Evolutionary conservation across 1,140 invertebrate genomes (phyloP).

Genomic region (Drosophila willistoni): DNA sequence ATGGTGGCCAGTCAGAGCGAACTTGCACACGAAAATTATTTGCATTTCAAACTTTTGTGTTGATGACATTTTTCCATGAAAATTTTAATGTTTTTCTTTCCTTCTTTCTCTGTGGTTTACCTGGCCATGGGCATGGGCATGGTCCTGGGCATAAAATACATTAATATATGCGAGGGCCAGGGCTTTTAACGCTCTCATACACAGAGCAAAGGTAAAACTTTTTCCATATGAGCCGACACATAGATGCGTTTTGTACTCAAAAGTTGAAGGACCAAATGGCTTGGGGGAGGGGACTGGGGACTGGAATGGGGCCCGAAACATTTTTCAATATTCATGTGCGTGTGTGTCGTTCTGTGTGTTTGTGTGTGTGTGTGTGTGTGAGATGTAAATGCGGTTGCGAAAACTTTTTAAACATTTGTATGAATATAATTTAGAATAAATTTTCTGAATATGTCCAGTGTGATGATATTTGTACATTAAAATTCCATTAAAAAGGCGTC

Average conservation of each 20-base stretch:
- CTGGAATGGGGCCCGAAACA: slow-evolving; percentile 36
- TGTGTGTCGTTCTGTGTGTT: slow-evolving; percentile 21
- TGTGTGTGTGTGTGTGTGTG: slow-evolving; percentile 20
- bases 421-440: slow-evolving; percentile 80
- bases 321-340: slow-evolving; percentile 77
- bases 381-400: slow-evolving; percentile 66
- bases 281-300: background rate
- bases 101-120: slow-evolving; percentile 8
- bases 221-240: slow-evolving; percentile 56
- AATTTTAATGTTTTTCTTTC: slow-evolving; percentile 73
- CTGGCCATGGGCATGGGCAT: slow-evolving; percentile 24
- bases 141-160: slow-evolving; percentile 42
- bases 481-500: slow-evolving; percentile 74
- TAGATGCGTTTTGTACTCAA: slow-evolving; percentile 72
- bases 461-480: slow-evolving; percentile 68
- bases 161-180: slow-evolving; percentile 78
- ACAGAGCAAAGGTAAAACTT: slow-evolving; percentile 57
- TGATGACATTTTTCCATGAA: slow-evolving; percentile 81
- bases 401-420: slow-evolving; percentile 79
- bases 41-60: slow-evolving; percentile 81
- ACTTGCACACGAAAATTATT: slow-evolving; percentile 69
- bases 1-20: slow-evolving; percentile 67
- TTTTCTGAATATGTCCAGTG: slow-evolving; percentile 40
- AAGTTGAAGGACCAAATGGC: slow-evolving; percentile 34
- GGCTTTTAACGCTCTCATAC: slow-evolving; percentile 71